phyloP scores from a whole-genome alignment of 2,797 vertebrate species.

The Menidia menidia region DNA sequence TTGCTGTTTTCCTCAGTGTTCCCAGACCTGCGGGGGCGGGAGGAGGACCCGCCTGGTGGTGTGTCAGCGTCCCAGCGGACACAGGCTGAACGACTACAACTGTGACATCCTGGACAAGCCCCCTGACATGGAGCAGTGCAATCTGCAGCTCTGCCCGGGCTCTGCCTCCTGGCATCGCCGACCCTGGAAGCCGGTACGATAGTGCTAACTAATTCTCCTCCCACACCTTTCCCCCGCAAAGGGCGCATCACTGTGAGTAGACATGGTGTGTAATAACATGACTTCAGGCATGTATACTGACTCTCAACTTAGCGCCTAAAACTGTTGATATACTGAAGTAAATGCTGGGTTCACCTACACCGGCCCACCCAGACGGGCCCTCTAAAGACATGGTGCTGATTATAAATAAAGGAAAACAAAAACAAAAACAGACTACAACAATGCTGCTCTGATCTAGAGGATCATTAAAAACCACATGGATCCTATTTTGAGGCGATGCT shows the following conservation, averaged over 20 bases:
- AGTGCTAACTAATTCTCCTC: constrained; percentile 71
- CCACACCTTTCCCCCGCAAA: constrained; percentile 53
- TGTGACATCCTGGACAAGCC: constrained; percentile 93
- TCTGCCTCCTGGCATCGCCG: constrained; percentile 91
- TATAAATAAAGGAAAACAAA: constrained; percentile 50
- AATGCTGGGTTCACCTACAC: constrained; percentile 41
- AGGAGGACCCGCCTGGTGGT: constrained; percentile 91
- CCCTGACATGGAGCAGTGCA: constrained; percentile 87
- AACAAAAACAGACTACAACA: constrained; percentile 56
- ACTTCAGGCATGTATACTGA: constrained; percentile 53
- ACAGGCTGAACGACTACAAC: constrained; percentile 89
- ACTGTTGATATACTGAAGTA: constrained; percentile 39
- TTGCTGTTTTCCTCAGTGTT: constrained; percentile 83
- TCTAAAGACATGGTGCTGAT: constrained; percentile 79
- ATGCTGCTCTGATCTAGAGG: constrained; percentile 70
- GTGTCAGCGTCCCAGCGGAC: constrained; percentile 90
- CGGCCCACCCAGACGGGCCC: constrained; percentile 63
- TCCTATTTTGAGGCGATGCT: constrained; percentile 58
- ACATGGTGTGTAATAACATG: constrained; percentile 61
- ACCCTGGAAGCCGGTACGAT: constrained; percentile 97
- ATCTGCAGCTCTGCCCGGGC: constrained; percentile 88
- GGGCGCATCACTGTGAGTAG: constrained; percentile 68
- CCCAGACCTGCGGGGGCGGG: constrained; percentile 91
- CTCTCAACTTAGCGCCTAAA: constrained; percentile 45
- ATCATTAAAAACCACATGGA: constrained; percentile 74